Percentiles rank a stretch among this genome's conserved stretches.
phyloP scores from a whole-genome alignment of 2,113 vertebrate species.

The Myrmophylax atrothorax region DNA sequence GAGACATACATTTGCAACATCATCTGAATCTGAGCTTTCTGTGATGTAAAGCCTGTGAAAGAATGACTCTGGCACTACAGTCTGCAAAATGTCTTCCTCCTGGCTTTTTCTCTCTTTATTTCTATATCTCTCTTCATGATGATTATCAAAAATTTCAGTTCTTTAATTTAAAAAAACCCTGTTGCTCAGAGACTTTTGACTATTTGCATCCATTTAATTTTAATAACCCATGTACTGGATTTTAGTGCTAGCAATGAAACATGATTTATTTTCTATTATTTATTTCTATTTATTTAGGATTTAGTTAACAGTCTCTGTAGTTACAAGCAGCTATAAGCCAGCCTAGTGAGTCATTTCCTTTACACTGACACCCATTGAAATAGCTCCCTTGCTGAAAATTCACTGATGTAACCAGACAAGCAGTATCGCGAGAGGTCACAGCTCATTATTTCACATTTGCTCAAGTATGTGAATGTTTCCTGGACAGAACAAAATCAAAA shows the following conservation, averaged over 20 bases:
- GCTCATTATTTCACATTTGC: conserved; percentile 54
- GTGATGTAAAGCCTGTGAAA: conserved; percentile 2
- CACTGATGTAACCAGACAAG: conserved; percentile 48
- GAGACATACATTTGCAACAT: conserved; percentile 1
- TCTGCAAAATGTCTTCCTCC: not conserved
- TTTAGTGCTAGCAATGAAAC: conserved; percentile 3
- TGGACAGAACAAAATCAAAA: conserved; percentile 14
- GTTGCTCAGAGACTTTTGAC: not conserved
- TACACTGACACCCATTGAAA: conserved; percentile 32
- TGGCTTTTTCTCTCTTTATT: not conserved
- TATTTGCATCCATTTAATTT: conserved; percentile 1
- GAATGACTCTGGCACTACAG: not conserved
- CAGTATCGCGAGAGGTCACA: conserved; percentile 57
- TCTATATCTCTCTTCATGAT: not conserved
- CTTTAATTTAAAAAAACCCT: not conserved
- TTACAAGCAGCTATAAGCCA: conserved; percentile 22
- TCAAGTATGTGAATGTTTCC: conserved; percentile 2
- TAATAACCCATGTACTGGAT: not conserved
- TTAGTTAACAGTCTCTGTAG: conserved; percentile 18
- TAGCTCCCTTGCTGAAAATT: conserved; percentile 15
- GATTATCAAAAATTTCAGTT: not conserved
- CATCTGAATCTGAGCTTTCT: conserved; percentile 10
- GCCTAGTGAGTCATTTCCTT: conserved; percentile 60
- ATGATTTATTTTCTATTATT: conserved; percentile 19
- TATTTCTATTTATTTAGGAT: conserved; percentile 23